Evolutionary conservation across 2,888 invertebrate genomes (phyloP).

Genomic region (Tetrapedia diversipes): DNA sequence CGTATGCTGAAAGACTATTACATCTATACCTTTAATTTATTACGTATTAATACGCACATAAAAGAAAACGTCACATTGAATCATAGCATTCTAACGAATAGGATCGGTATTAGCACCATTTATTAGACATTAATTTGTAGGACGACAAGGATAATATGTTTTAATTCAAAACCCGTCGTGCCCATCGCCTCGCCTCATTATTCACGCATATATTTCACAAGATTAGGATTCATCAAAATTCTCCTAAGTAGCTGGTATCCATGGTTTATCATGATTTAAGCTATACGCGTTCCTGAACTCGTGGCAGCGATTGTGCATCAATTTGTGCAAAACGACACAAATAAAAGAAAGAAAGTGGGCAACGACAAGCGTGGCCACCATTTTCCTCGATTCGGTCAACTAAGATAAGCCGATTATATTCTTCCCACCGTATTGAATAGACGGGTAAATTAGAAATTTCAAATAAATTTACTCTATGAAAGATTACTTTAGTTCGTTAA

Average conservation of each 20-base stretch:
- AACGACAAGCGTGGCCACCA: slow-evolving; percentile 15
- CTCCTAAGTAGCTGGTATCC: slow-evolving; percentile 53
- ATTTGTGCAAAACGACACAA: slow-evolving; percentile 12
- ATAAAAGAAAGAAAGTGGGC: background rate
- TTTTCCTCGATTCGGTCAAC: slow-evolving; percentile 50
- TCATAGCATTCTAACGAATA: slow-evolving; percentile 50
- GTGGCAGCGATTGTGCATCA: slow-evolving; percentile 17
- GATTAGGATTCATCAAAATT: slow-evolving; percentile 69
- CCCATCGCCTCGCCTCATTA: slow-evolving; percentile 53
- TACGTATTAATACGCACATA: slow-evolving; percentile 33
- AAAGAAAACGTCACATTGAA: slow-evolving; percentile 16
- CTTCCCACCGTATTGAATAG: slow-evolving; percentile 34
- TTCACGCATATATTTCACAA: slow-evolving; percentile 67
- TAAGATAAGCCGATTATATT: slow-evolving; percentile 65
- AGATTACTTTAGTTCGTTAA: background rate
- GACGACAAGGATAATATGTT: slow-evolving; percentile 46
- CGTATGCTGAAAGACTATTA: slow-evolving; percentile 4
- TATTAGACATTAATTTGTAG: slow-evolving; percentile 48
- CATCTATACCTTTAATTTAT: slow-evolving; percentile 13
- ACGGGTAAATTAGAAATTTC: slow-evolving; percentile 38
- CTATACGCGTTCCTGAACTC: slow-evolving; percentile 23
- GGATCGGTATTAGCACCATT: slow-evolving; percentile 71
- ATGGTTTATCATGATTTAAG: slow-evolving; percentile 28
- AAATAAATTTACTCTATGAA: slow-evolving; percentile 31
- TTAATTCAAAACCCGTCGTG: slow-evolving; percentile 57